Conservation (phyloP, 2,888 invertebrate genomes). For the Lucinisca nassula region DNA sequence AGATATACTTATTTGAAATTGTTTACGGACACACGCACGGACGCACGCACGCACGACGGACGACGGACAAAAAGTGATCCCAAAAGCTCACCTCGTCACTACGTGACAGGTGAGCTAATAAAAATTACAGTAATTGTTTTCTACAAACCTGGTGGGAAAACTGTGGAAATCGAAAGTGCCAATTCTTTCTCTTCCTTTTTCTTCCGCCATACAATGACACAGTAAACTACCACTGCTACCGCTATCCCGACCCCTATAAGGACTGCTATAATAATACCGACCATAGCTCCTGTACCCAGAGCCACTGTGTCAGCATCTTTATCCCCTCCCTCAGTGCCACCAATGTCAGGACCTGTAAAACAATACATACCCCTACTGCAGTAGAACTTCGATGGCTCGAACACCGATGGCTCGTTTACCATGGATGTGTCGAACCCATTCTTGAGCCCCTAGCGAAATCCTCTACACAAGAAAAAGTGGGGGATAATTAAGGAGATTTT, state of each 20-base stretch:
- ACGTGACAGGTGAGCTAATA: background rate
- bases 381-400: no score
- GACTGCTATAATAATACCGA: conserved; percentile 46
- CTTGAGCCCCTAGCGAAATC: no score
- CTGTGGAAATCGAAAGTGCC: conserved; percentile 42
- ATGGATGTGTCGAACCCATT: no score
- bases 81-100: no score
- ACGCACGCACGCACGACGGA: no score
- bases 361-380: no score
- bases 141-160: conserved; percentile 47
- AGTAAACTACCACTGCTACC: conserved; percentile 50
- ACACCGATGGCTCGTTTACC: no score
- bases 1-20: no score
- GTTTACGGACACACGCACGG: no score
- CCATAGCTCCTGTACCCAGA: conserved; percentile 42
- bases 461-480: no score
- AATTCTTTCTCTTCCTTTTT: conserved; percentile 61
- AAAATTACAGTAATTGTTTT: background rate
- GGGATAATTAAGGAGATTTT: no score
- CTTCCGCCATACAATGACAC: conserved; percentile 43
- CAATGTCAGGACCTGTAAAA: conserved; percentile 61
- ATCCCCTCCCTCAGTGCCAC: conserved; percentile 1
- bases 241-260: conserved; percentile 38
- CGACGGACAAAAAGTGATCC: no score
- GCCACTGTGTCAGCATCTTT: background rate